Percentiles rank a stretch among this genome's conserved stretches.
These are phyloP conservation scores for Misgurnus mizolepis DNA, from an alignment of 2,113 vertebrate species.

Conservation along the genomic window DNA sequence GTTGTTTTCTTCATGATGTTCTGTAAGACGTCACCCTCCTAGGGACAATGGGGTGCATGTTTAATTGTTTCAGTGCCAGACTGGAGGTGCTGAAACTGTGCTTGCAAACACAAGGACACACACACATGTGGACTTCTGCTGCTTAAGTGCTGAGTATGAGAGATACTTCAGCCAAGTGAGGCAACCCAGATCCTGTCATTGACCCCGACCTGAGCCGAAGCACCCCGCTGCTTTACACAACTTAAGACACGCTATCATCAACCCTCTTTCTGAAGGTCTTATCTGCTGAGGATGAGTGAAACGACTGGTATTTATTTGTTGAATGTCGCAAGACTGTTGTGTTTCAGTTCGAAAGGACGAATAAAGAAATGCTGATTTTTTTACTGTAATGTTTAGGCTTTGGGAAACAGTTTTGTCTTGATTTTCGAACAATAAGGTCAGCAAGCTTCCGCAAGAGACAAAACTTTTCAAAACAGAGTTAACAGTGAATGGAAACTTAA, in stretches of 20 bases:
- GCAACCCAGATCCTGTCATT: constrained; percentile 42
- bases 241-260: constrained; percentile 3
- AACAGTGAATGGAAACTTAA: neutral
- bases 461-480: neutral
- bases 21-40: constrained; percentile 26
- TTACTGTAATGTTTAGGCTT: neutral
- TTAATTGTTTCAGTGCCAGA: constrained; percentile 25
- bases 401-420: neutral
- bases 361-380: neutral
- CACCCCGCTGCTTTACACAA: constrained; percentile 26
- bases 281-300: constrained; percentile 10
- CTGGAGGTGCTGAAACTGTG: constrained; percentile 9
- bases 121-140: neutral
- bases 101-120: constrained; percentile 27
- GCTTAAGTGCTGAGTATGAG: constrained; percentile 24
- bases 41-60: constrained; percentile 10
- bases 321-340: neutral
- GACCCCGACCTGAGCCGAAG: constrained; percentile 8
- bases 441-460: neutral
- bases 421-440: neutral
- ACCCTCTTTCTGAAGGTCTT: neutral
- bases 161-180: constrained; percentile 42
- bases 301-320: constrained; percentile 4
- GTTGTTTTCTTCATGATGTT: constrained; percentile 29
- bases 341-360: neutral